Evolutionary conservation across 1,140 invertebrate species (phyloP), one percentile per base, ranked within the genome.

Genomic region (Elymnias hypermnestra): DNA sequence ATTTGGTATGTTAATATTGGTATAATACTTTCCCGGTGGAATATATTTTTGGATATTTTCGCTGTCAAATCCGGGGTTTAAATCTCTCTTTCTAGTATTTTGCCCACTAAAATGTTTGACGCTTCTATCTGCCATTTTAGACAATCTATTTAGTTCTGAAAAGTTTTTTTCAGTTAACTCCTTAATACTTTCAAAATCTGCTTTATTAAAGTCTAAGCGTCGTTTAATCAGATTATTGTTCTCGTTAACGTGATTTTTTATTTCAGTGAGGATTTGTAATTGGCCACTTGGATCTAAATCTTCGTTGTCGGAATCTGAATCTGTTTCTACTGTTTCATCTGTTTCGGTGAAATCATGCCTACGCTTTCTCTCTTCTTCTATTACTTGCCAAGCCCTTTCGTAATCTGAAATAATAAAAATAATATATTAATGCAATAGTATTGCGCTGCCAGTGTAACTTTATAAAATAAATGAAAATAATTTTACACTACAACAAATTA

Each of bases 151-250:
- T 3, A 87, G 56, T 51, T 87, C 83, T 2, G 76, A 74, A 39
- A 87, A 85, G 39, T 84, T 87, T 43, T 82, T 86, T 37, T 87
- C 82, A 1, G 86, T 82, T 9, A 87, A 47, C 1, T 65, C 50
- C 43, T 68, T 70, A 36, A 87, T 87, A 38, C 75, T 83, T 9
- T 78, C 72, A 0, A 67, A 71, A 7, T 67, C 63, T 1, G 53
- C 50, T 3, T 54, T 53, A 7, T 41, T 53, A 0, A 49, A 52
- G 33, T 86, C 82, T 3, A 87, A 33, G 37, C 70, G 66, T 48
- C 70, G 73, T 45, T 86, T 87, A 4, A 87, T 87, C 0, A 84
- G 54, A 17, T 85, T 83, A 40, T 87, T 85, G 26, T 85, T 87
- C 53, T 85, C 76, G 14, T 59, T 82, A 15, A 87, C 84, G n/a